A percentile compares a stretch with the other conserved stretches of the same genome.
These are phyloP conservation scores for Aeoliscus strigatus DNA, from an alignment of 2,797 vertebrate genomes.

Conservation along the genomic window DNA sequence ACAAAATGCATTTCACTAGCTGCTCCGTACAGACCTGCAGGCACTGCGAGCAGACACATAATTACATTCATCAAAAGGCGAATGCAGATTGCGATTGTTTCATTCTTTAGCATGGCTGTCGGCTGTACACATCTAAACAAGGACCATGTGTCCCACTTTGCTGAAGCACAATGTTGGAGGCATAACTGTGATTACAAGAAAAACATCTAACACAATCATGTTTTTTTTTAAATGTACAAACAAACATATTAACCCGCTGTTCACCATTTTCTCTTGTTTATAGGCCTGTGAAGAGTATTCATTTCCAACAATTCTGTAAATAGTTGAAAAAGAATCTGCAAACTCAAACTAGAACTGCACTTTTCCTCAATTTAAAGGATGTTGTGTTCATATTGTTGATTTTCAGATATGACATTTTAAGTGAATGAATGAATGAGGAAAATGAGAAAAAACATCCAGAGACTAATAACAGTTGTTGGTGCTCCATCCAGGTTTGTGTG, in stretches of 20 bases:
- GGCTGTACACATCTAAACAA: slow-evolving; percentile 34
- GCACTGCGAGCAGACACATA: slow-evolving; percentile 36
- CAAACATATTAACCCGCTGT: slow-evolving; percentile 10
- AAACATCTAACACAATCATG: slow-evolving; percentile 9
- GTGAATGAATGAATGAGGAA: too few relatives aligned
- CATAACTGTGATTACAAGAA: slow-evolving; percentile 31
- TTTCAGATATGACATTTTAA: too few relatives aligned
- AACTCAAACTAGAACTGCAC: neutral
- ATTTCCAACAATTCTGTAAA: neutral
- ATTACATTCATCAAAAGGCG: slow-evolving; percentile 53
- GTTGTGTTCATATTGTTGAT: too few relatives aligned
- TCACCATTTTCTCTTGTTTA: slow-evolving; percentile 5
- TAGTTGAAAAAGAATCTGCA: neutral
- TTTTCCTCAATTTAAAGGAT: too few relatives aligned
- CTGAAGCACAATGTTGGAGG: slow-evolving; percentile 32
- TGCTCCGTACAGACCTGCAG: slow-evolving; percentile 28
- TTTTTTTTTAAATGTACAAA: slow-evolving; percentile 27
- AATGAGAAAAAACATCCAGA: too few relatives aligned
- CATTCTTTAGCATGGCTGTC: slow-evolving; percentile 29
- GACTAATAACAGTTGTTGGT: too few relatives aligned
- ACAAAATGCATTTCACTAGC: slow-evolving; percentile 32
- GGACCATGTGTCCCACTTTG: slow-evolving; percentile 47
- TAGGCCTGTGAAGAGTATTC: slow-evolving; percentile 5
- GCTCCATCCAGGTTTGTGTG: too few relatives aligned
- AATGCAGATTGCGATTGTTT: slow-evolving; percentile 42